A percentile compares a stretch with the other conserved stretches of the same genome.
phyloP scores from a whole-genome alignment of 2,113 vertebrate genomes.

The Stegastes partitus region DNA sequence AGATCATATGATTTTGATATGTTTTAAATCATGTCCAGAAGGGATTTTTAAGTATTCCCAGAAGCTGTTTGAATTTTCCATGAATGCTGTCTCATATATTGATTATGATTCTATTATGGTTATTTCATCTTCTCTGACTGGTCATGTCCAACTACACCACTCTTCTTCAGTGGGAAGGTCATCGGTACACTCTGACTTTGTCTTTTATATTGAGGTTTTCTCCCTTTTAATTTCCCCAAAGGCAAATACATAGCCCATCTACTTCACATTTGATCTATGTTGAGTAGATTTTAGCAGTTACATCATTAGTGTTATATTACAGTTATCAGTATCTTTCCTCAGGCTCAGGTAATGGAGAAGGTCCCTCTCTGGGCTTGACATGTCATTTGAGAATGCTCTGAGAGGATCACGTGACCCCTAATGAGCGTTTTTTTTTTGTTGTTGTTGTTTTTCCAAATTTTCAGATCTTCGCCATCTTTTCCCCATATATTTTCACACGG shows the following conservation, averaged over 20 bases:
- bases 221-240: too few species aligned
- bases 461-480: not conserved
- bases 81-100: too few species aligned
- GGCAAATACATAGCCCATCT: not conserved
- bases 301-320: slow-evolving; percentile 18
- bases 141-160: too few species aligned
- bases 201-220: too few species aligned
- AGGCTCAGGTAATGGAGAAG: not conserved
- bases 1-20: too few species aligned
- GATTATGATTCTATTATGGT: too few species aligned
- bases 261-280: not conserved
- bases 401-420: slow-evolving; percentile 16
- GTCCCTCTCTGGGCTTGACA: not conserved
- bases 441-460: not conserved
- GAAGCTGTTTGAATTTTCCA: too few species aligned
- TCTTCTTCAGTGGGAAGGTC: too few species aligned
- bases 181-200: too few species aligned
- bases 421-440: not conserved
- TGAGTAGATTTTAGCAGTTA: not conserved
- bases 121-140: too few species aligned
- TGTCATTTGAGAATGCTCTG: slow-evolving; percentile 2
- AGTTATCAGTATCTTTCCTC: slow-evolving; percentile 3
- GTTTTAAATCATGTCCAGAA: too few species aligned
- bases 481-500: not conserved
- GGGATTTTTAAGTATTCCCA: too few species aligned